These are phyloP conservation scores for Channa striata DNA, from an alignment of 2,797 vertebrate genomes.

Conservation along the genomic window DNA sequence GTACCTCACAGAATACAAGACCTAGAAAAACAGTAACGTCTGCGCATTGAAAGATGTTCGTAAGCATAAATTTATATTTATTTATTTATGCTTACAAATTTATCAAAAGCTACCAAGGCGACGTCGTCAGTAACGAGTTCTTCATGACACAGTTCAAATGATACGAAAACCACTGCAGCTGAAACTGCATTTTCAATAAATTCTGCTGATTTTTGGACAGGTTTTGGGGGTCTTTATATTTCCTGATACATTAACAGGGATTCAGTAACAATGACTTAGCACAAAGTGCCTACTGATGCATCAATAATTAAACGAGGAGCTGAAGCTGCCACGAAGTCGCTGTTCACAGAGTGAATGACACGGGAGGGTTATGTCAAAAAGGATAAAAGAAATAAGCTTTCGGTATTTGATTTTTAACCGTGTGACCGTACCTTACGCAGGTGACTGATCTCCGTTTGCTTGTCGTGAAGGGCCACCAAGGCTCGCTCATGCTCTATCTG, in stretches of 20 bases:
- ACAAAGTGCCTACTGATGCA: conserved; percentile 47
- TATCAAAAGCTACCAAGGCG: conserved; percentile 35
- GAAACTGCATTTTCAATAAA: conserved; percentile 32
- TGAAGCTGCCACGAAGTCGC: conserved; percentile 16
- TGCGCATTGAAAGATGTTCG: conserved; percentile 11
- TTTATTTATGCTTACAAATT: no score
- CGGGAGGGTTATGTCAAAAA: conserved; percentile 1
- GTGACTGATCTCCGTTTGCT: conserved; percentile 93
- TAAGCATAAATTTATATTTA: no score
- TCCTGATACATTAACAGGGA: conserved; percentile 28
- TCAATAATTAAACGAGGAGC: conserved; percentile 36
- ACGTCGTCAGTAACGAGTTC: conserved; percentile 36
- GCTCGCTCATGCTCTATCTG: conserved; percentile 95
- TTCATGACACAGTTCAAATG: conserved; percentile 16
- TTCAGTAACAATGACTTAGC: conserved; percentile 60
- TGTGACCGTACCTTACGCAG: conserved; percentile 89
- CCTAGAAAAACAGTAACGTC: not conserved
- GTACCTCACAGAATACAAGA: not conserved
- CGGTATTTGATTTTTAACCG: conserved; percentile 3
- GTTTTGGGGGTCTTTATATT: conserved; percentile 32
- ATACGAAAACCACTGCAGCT: conserved; percentile 1
- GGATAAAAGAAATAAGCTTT: conserved; percentile 4
- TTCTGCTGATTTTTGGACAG: conserved; percentile 26
- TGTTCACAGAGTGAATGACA: conserved; percentile 32
- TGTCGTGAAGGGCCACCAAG: conserved; percentile 91